Conservation (phyloP, 2,797 vertebrate species). For the Melanotaenia maccullochi region DNA sequence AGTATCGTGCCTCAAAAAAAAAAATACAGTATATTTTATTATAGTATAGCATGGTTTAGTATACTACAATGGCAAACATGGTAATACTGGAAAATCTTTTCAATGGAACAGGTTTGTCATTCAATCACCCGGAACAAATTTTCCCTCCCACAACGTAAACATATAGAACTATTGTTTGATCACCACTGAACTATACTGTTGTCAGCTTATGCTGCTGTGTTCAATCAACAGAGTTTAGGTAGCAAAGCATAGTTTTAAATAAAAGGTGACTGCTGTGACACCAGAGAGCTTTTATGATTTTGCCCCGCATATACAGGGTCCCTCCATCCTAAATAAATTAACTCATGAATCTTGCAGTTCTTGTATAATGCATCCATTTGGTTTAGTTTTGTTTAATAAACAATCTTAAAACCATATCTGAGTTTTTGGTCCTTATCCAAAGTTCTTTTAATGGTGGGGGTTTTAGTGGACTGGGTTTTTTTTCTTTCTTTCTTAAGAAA, state of each 20-base stretch:
- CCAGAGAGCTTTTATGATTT: neutral
- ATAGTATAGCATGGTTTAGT: too few relatives aligned
- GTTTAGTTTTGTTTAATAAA: conserved; percentile 21
- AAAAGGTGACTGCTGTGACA: neutral
- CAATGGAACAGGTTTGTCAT: conserved; percentile 12
- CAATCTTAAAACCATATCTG: conserved; percentile 10
- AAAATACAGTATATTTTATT: too few relatives aligned
- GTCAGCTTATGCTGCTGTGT: neutral
- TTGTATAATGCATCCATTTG: conserved; percentile 1
- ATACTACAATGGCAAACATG: too few relatives aligned
- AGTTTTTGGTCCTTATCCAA: conserved; percentile 24
- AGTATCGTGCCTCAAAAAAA: neutral
- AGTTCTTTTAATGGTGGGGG: conserved; percentile 17
- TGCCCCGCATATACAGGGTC: neutral
- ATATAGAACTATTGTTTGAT: neutral
- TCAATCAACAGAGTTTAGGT: neutral
- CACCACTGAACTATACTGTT: neutral
- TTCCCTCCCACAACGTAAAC: neutral
- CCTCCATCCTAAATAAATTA: neutral
- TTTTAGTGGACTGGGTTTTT: conserved; percentile 3
- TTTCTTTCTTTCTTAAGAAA: neutral
- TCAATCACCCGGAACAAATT: neutral
- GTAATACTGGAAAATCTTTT: too few relatives aligned
- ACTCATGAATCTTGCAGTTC: neutral
- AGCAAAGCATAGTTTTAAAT: neutral